A percentile compares a stretch with the other conserved stretches of the same genome.
These are phyloP conservation scores for Hydrochoerus hydrochaeris DNA, from an alignment of 2,113 vertebrate species.

Conservation along the genomic window DNA sequence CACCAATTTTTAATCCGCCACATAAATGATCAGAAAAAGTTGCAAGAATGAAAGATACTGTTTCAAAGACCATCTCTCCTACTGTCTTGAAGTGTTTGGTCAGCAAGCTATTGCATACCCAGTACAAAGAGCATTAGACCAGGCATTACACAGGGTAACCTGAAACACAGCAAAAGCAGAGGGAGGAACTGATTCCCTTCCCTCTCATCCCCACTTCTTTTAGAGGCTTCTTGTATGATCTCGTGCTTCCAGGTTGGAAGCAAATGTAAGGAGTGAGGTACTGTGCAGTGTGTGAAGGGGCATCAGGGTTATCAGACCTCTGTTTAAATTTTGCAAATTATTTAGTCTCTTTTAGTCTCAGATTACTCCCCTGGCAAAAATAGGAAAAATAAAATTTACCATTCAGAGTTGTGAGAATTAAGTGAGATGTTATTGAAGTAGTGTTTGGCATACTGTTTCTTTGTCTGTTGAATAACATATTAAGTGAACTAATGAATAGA, in stretches of 20 bases:
- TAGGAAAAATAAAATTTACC: not conserved
- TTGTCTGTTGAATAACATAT: not conserved
- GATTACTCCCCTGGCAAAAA: not conserved
- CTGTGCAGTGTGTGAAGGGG: not conserved
- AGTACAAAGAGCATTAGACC: not conserved
- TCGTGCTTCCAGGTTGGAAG: not conserved
- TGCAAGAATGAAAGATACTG: not conserved
- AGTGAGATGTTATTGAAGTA: not conserved
- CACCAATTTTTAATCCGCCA: too few species aligned
- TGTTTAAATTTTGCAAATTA: not conserved
- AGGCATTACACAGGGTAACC: not conserved
- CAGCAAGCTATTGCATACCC: not conserved
- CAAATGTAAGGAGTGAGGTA: not conserved
- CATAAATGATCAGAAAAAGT: not conserved
- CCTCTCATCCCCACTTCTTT: not conserved
- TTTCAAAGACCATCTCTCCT: not conserved
- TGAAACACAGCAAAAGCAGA: not conserved
- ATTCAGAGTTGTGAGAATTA: not conserved
- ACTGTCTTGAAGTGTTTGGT: not conserved
- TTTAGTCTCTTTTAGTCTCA: not conserved
- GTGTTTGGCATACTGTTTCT: not conserved
- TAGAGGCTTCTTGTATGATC: not conserved
- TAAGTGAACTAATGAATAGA: not conserved
- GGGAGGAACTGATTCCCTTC: not conserved
- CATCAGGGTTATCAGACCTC: not conserved